A percentile compares a stretch with the other conserved stretches of the same genome.
phyloP scores from a whole-genome alignment of 2,113 vertebrate species.

The Thunnus thynnus region DNA sequence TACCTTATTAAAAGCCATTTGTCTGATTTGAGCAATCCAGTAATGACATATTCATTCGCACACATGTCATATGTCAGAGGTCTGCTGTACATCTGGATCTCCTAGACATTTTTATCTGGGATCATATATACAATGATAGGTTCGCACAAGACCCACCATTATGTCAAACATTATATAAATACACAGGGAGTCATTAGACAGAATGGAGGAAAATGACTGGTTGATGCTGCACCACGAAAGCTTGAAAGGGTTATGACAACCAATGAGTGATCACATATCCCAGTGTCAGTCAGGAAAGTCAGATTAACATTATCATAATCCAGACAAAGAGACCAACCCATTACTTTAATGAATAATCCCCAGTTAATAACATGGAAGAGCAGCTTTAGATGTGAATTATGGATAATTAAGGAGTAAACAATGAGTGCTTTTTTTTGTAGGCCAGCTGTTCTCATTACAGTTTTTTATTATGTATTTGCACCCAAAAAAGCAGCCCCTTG shows the following conservation, averaged over 20 bases:
- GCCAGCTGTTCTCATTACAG: neutral
- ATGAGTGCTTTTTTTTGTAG: neutral
- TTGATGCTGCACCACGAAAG: constrained; percentile 6
- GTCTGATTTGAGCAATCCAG: constrained; percentile 31
- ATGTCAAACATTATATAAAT: constrained; percentile 46
- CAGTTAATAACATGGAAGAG: constrained; percentile 42
- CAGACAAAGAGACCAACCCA: constrained; percentile 64
- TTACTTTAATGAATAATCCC: constrained; percentile 60
- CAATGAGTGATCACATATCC: constrained; percentile 29
- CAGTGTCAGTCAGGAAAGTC: constrained; percentile 35
- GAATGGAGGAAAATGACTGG: constrained; percentile 15
- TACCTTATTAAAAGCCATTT: constrained; percentile 24
- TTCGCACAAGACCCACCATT: constrained; percentile 1
- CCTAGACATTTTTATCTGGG: constrained; percentile 14
- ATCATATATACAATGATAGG: neutral
- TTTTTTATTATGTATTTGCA: neutral
- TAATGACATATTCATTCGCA: constrained; percentile 27
- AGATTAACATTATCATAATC: constrained; percentile 71
- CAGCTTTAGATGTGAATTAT: constrained; percentile 40
- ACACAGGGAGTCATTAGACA: constrained; percentile 25
- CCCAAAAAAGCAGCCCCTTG: neutral
- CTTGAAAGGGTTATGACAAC: neutral
- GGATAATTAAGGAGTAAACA: constrained; percentile 30
- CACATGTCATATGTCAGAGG: constrained; percentile 42
- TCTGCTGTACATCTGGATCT: constrained; percentile 34